Evolutionary conservation across 2,113 vertebrate genomes (phyloP).

Genomic region (Lepisosteus oculatus): DNA sequence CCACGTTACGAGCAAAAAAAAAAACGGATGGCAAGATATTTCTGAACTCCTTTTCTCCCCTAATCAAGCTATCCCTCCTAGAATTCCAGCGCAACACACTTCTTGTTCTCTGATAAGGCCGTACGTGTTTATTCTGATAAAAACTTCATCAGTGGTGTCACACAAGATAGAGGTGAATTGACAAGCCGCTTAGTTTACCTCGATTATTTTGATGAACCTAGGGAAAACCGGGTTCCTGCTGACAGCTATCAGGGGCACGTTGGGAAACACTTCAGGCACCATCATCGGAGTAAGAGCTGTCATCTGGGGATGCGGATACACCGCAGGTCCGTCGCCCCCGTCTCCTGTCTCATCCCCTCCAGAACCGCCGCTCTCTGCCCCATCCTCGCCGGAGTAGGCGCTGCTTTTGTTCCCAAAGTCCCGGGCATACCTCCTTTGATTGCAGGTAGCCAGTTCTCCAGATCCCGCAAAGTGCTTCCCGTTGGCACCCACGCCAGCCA

Average conservation of each 20-base stretch:
- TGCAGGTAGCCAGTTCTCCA: neutral
- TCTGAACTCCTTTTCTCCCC: too few species aligned
- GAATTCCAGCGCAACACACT: too few species aligned
- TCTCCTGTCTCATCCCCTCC: slow-evolving; percentile 46
- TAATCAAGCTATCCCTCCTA: too few species aligned
- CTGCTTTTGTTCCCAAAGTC: slow-evolving; percentile 50
- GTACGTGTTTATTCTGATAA: too few species aligned
- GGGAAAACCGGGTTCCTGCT: slow-evolving; percentile 92
- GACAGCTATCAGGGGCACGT: slow-evolving; percentile 89
- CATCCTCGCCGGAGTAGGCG: slow-evolving; percentile 59
- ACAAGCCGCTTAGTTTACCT: too few species aligned
- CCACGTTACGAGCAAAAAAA: too few species aligned
- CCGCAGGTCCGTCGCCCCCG: slow-evolving; percentile 32
- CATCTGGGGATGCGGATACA: slow-evolving; percentile 64
- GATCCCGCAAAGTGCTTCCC: neutral
- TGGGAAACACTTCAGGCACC: slow-evolving; percentile 89
- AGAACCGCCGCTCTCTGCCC: slow-evolving; percentile 53
- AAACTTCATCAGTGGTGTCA: too few species aligned
- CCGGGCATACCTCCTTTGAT: slow-evolving; percentile 35
- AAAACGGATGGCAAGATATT: too few species aligned
- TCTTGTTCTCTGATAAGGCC: too few species aligned
- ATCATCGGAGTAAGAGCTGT: slow-evolving; percentile 89
- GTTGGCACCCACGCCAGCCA: slow-evolving; percentile 8
- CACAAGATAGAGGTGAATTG: too few species aligned
- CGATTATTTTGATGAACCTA: slow-evolving; percentile 95